Percentiles rank a stretch among this genome's conserved stretches.
Evolutionary conservation across 2,797 vertebrate species (phyloP).

Genomic region (Spea hammondii): DNA sequence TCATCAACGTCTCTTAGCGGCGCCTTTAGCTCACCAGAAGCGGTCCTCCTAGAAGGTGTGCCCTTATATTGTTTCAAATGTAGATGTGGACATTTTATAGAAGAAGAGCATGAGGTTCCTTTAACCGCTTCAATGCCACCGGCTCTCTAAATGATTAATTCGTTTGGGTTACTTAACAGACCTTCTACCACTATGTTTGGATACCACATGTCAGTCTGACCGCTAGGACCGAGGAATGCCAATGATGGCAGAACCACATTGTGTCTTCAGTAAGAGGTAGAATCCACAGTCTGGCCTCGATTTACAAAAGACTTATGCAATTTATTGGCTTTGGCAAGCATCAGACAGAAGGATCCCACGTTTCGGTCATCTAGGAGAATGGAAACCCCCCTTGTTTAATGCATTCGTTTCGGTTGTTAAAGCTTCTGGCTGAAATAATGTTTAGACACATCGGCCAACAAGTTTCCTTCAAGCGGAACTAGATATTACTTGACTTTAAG

Average conservation of each 20-base stretch:
- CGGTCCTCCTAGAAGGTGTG: too few relatives aligned
- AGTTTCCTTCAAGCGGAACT: too few relatives aligned
- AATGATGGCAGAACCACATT: background rate
- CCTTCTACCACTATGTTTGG: background rate
- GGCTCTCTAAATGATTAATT: background rate
- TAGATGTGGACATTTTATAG: too few relatives aligned
- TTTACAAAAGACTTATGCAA: constrained; percentile 46
- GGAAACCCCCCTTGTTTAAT: background rate
- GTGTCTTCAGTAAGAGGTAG: constrained; percentile 58
- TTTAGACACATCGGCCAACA: too few relatives aligned
- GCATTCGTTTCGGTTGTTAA: constrained; percentile 4
- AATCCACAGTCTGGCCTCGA: constrained; percentile 54
- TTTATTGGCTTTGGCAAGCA: constrained; percentile 44
- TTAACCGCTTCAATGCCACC: too few relatives aligned
- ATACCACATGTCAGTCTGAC: background rate
- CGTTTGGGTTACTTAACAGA: background rate
- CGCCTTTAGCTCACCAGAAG: too few relatives aligned
- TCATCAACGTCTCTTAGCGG: too few relatives aligned
- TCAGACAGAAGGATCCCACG: constrained; percentile 34
- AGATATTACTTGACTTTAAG: too few relatives aligned
- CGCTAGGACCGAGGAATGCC: background rate
- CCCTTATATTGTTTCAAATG: too few relatives aligned
- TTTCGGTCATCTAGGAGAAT: constrained; percentile 38
- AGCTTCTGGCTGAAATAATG: background rate
- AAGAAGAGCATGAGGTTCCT: too few relatives aligned